These are phyloP conservation scores for Magallana nippona DNA, from an alignment of 2,888 invertebrate genomes.

Conservation along the genomic window DNA sequence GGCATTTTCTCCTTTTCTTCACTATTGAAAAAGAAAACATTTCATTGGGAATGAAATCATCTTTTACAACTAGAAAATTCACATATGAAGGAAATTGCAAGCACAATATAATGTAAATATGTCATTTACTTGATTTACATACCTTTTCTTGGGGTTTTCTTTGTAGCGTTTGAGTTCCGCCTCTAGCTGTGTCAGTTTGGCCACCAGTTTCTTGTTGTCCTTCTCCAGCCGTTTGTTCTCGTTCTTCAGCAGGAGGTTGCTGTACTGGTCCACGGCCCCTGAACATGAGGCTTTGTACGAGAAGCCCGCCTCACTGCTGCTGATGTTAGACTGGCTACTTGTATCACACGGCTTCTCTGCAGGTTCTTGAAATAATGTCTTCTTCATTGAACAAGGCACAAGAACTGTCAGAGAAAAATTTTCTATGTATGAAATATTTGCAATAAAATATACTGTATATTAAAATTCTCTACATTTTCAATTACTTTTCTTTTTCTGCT, in stretches of 20 bases:
- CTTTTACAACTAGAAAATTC: too few relatives aligned
- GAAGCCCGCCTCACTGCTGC: background rate
- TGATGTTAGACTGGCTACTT: background rate
- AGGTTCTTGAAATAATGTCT: conserved; percentile 6
- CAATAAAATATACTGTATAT: background rate
- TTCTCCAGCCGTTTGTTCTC: conserved; percentile 36
- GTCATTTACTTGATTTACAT: background rate
- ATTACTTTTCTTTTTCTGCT: too few relatives aligned
- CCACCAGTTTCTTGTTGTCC: conserved; percentile 13
- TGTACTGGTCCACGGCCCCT: conserved; percentile 35
- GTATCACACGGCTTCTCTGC: background rate
- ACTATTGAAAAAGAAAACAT: background rate
- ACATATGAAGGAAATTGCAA: too few relatives aligned
- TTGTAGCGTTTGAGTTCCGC: background rate
- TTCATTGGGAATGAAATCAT: too few relatives aligned
- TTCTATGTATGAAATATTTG: background rate
- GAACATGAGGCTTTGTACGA: background rate
- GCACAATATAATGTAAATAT: too few relatives aligned
- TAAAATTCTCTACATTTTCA: too few relatives aligned
- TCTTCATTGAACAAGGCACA: background rate
- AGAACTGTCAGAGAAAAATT: background rate
- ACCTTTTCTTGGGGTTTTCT: conserved; percentile 9
- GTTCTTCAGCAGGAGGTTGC: conserved; percentile 23
- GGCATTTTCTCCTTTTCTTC: background rate
- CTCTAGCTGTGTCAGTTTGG: background rate